These are phyloP conservation scores for Bellardia pandia DNA, from an alignment of 2,888 invertebrate genomes.

Conservation along the genomic window DNA sequence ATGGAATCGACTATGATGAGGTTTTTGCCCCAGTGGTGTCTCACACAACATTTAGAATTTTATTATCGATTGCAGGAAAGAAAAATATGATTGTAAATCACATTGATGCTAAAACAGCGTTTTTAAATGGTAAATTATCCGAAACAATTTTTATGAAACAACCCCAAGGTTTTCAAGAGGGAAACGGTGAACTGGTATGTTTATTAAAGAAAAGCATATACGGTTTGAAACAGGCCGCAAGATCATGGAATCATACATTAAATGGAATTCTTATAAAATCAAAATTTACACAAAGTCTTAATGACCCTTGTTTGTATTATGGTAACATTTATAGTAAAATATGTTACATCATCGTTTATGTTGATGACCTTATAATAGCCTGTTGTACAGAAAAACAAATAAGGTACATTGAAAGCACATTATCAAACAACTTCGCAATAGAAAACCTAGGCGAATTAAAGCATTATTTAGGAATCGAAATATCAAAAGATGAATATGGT, in stretches of 20 bases:
- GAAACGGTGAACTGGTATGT: conserved; percentile 50
- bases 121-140: conserved; percentile 56
- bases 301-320: conserved; percentile 56
- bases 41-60: conserved; percentile 62
- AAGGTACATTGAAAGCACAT: conserved; percentile 31
- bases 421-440: conserved; percentile 55
- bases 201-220: conserved; percentile 69
- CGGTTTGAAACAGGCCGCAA: conserved; percentile 72
- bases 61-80: conserved; percentile 50
- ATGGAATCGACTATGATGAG: too few relatives aligned
- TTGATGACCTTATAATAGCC: conserved; percentile 64
- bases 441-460: conserved; percentile 59
- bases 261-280: conserved; percentile 38
- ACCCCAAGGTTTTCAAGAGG: conserved; percentile 64
- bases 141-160: conserved; percentile 70
- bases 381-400: conserved; percentile 39
- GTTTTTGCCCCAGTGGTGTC: conserved; percentile 66
- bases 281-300: conserved; percentile 44
- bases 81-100: conserved; percentile 55
- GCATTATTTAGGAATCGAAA: conserved; percentile 64
- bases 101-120: conserved; percentile 67
- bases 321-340: conserved; percentile 24
- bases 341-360: conserved; percentile 57
- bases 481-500: conserved; percentile 56
- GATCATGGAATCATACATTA: conserved; percentile 65